Evolutionary conservation across 2,113 vertebrate genomes (phyloP).

Genomic region (Symphodus melops): DNA sequence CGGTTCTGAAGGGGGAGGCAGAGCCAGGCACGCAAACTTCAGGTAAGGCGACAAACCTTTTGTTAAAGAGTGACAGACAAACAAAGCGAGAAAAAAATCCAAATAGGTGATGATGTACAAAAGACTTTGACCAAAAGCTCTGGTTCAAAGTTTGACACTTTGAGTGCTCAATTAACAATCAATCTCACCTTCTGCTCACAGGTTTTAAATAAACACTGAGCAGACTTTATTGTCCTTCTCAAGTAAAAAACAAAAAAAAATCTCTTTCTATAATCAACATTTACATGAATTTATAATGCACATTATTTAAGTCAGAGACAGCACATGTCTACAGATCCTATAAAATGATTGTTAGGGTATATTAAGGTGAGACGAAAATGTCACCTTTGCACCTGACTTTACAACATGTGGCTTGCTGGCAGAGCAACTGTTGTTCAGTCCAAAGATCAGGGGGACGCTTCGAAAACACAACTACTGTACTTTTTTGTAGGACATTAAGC

Average conservation of each 20-base stretch:
- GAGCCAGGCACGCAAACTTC: background rate
- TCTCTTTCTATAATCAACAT: background rate
- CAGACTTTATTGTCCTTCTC: background rate
- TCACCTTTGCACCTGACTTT: slow-evolving; percentile 63
- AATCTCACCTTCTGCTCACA: too few species aligned
- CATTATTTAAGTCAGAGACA: background rate
- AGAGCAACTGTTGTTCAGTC: slow-evolving; percentile 32
- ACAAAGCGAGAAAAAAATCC: too few species aligned
- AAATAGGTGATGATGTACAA: background rate
- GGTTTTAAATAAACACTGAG: background rate
- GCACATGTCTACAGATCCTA: background rate
- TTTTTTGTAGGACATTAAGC: background rate
- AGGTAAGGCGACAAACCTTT: slow-evolving; percentile 45
- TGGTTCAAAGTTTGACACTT: background rate
- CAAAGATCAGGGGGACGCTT: slow-evolving; percentile 61
- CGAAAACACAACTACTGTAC: slow-evolving; percentile 6
- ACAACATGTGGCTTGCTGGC: slow-evolving; percentile 40
- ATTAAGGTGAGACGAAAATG: background rate
- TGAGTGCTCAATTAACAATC: background rate
- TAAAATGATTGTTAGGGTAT: background rate
- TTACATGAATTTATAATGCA: too few species aligned
- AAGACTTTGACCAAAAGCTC: background rate
- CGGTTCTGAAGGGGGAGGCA: slow-evolving; percentile 25
- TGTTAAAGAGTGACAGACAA: background rate
- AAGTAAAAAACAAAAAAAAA: background rate